These are phyloP conservation scores for Thecophora atra DNA, from an alignment of 2,888 invertebrate species.

Conservation along the genomic window DNA sequence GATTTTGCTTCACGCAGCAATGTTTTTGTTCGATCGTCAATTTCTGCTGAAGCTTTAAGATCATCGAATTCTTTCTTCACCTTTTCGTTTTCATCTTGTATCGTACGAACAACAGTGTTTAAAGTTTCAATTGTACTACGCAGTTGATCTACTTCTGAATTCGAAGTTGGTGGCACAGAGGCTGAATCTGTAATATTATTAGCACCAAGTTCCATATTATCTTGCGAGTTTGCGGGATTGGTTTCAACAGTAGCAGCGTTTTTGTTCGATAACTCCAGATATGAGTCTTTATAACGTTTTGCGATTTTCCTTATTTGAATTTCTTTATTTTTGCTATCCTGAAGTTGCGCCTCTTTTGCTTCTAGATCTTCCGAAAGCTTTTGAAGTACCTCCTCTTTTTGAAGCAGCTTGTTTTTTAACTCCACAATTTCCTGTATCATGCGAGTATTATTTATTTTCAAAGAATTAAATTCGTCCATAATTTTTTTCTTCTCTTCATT, in stretches of 20 bases:
- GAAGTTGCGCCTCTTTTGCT: slow-evolving; percentile 74
- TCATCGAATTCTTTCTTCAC: slow-evolving; percentile 73
- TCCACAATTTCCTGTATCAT: slow-evolving; percentile 74
- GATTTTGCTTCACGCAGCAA: slow-evolving; percentile 79
- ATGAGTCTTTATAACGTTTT: slow-evolving; percentile 89
- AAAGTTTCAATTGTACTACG: slow-evolving; percentile 64
- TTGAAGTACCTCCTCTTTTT: slow-evolving; percentile 71
- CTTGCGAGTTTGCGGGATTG: slow-evolving; percentile 57
- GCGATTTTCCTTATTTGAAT: slow-evolving; percentile 86
- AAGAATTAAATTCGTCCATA: slow-evolving; percentile 71
- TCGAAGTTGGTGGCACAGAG: slow-evolving; percentile 51
- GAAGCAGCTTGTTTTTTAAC: slow-evolving; percentile 70
- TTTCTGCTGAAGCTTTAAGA: slow-evolving; percentile 75
- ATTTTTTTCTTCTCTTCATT: slow-evolving; percentile 75
- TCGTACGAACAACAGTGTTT: slow-evolving; percentile 64
- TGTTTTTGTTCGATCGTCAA: slow-evolving; percentile 74
- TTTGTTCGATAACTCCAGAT: slow-evolving; percentile 77
- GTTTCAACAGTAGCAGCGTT: slow-evolving; percentile 70
- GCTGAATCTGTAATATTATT: slow-evolving; percentile 60
- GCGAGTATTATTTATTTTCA: slow-evolving; percentile 71
- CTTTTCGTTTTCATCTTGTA: slow-evolving; percentile 69
- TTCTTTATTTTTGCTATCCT: slow-evolving; percentile 76
- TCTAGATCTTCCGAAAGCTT: slow-evolving; percentile 74
- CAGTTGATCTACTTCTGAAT: slow-evolving; percentile 66
- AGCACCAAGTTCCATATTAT: slow-evolving; percentile 65